phyloP scores from a whole-genome alignment of 2,797 vertebrate species.

The Craterocephalus amniculus region DNA sequence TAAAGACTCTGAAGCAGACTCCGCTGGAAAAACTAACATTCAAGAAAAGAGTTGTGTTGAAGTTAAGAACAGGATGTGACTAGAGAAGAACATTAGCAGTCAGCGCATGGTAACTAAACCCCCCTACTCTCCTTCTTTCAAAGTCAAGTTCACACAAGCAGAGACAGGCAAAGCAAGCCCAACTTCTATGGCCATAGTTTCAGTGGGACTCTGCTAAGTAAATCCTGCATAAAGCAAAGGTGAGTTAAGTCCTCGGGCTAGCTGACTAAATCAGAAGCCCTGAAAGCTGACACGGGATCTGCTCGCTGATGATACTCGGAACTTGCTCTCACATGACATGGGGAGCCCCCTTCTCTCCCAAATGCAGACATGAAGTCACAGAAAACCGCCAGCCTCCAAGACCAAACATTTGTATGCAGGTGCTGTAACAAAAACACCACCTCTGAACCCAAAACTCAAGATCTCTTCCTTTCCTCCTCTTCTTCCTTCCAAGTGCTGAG shows the following conservation, averaged over 20 bases:
- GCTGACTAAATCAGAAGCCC: constrained; percentile 45
- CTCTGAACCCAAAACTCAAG: constrained; percentile 21
- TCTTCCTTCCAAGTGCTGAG: constrained; percentile 40
- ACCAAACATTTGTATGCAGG: constrained; percentile 7
- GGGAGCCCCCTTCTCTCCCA: constrained; percentile 61
- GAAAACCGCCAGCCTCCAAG: constrained; percentile 23
- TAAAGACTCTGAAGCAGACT: constrained; percentile 15
- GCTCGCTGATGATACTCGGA: constrained; percentile 46
- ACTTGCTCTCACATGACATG: constrained; percentile 55
- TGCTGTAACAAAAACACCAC: constrained; percentile 16
- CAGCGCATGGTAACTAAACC: constrained; percentile 45
- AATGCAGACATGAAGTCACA: constrained; percentile 52
- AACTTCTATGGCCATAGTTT: constrained; percentile 41
- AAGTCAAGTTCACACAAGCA: constrained; percentile 77
- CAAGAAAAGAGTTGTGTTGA: constrained; percentile 21
- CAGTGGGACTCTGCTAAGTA: constrained; percentile 49
- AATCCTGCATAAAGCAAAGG: constrained; percentile 68
- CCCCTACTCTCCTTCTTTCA: constrained; percentile 45
- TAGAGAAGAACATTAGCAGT: constrained; percentile 60
- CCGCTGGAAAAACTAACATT: constrained; percentile 34
- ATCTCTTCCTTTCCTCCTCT: constrained; percentile 19
- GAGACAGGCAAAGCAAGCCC: constrained; percentile 45
- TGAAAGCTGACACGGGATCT: constrained; percentile 65
- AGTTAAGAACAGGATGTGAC: constrained; percentile 44
- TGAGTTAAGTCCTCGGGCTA: constrained; percentile 56